Evolutionary conservation across 1,140 invertebrate species (phyloP), one percentile per base, ranked within the genome.

Genomic region (Tyrophagus putrescentiae): DNA sequence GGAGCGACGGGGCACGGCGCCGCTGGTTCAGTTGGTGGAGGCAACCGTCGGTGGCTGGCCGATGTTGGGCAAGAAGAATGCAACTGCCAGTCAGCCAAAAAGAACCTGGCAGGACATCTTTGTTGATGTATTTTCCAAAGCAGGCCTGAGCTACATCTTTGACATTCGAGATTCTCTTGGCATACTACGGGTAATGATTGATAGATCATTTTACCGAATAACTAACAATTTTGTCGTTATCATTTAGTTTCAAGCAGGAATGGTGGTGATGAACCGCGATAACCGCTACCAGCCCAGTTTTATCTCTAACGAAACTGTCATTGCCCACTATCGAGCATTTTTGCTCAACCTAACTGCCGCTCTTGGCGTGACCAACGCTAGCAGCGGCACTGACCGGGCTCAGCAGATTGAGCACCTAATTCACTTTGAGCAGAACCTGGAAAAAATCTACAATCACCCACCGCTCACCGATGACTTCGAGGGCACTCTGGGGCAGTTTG

Each of bases 321-420:
- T 67, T 41, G 73, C 73, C 9, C 76, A 76, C 60, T 75, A 70
- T 41, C 69, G 75, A n/a, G n/a, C n/a, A n/a, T n/a, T n/a, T n/a
- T n/a, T n/a, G 68, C 67, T 75, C 1, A 76, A 77, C 71, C 70
- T 72, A 0, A 84, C 36, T 16, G 13, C 27, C 7, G 59, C 39
- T n/a, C 11, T 39, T 2, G 11, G 48, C 1, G 31, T 62, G n/a
- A 28, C 29, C 25, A 29, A 21, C 13, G 16, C 6, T 33, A 36
- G 60, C 6, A 52, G 44, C 33, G 41, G 48, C n/a, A 36, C 21
- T n/a, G 13, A 62, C 31, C 4, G 28, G 36, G 27, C 54, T 23
- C 4, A 62, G 39, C 54, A 62, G 25, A 62, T 62, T 18, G 45
- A 57, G 1, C 21, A 60, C 18, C 21, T 62, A 33, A 29, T 62